phyloP scores from a whole-genome alignment of 1,140 invertebrate genomes.

The Caenorhabditis elegans region DNA sequence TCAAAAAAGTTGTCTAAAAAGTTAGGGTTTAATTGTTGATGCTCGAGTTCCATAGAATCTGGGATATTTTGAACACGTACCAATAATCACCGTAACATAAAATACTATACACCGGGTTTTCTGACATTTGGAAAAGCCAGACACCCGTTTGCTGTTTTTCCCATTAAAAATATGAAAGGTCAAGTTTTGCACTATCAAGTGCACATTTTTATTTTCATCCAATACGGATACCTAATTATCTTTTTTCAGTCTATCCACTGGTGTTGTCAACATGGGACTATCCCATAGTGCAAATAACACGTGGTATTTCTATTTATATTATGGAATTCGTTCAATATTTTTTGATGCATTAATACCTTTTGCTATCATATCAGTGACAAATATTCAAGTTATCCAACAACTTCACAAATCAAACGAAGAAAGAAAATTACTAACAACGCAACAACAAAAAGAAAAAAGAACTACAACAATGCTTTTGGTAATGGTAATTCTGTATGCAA shows the following conservation, averaged over 20 bases:
- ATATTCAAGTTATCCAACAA: constrained; percentile 1
- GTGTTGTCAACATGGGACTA: background rate
- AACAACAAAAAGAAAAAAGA: constrained; percentile 18
- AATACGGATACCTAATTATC: too few species aligned
- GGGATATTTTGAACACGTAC: background rate
- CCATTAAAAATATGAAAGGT: too few species aligned
- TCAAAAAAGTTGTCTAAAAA: too few species aligned
- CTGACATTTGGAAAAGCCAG: too few species aligned
- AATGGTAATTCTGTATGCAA: constrained; percentile 1
- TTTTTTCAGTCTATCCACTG: background rate
- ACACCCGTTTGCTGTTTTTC: too few species aligned
- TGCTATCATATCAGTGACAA: background rate
- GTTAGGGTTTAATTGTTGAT: too few species aligned
- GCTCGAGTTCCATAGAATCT: too few species aligned
- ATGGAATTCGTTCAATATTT: background rate
- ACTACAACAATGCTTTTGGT: background rate
- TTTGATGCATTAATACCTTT: background rate
- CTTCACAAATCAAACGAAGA: constrained; percentile 11
- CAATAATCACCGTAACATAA: too few species aligned
- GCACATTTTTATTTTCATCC: too few species aligned
- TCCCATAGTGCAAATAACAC: background rate
- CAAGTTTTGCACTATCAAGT: too few species aligned
- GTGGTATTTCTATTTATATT: background rate
- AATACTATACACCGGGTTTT: too few species aligned
- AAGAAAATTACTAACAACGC: background rate